Evolutionary conservation across 2,888 invertebrate species (phyloP), one percentile per base, ranked within the genome.

Genomic region (Drosophila kanekoi): DNA sequence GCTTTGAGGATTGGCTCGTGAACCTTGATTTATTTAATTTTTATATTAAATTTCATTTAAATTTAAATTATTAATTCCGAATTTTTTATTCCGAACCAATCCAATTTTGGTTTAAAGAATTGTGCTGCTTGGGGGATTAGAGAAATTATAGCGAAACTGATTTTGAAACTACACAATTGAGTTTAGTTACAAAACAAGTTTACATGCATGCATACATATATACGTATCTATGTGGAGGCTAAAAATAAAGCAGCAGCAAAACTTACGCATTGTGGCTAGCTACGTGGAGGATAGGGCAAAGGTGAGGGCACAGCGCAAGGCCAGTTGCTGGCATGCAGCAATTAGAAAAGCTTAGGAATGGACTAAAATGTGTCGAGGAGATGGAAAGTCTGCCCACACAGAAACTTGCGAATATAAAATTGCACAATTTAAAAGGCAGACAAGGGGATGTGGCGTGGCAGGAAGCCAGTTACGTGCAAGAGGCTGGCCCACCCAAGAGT

Each of bases 361-460:
- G 56, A 47, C 13, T 13, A 35, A 35, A 23, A 18, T 51, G 37
- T 43, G 33, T 11, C 14, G 37, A 32, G 61, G 54, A 70, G 62
- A 41, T 35, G 58, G 57, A 32, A 40, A 51, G 63, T 69, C 78
- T 67, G 78, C 61, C 64, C 79, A 71, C 73, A 76, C 77, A 74
- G 77, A 82, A 78, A 85, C 82, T 84, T 85, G 77, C 72, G 72
- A 83, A 85, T 80, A 78, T 81, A 84, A 87, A 89, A 89, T 87
- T 89, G 89, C 77, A 86, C 86, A 89, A 79, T 87, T 87, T 86
- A 89, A 87, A 79, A 72, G 45, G 70, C 62, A 85, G 76, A 79
- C 77, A 66, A 52, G 62, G 49, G 61, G 33, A 9, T 49, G 40
- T 33, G 49, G 57, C 48, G 49, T 63, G 66, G 41, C 68, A 60